These are phyloP conservation scores for Keiferia lycopersicella DNA, from an alignment of 2,888 invertebrate genomes.

Conservation along the genomic window DNA sequence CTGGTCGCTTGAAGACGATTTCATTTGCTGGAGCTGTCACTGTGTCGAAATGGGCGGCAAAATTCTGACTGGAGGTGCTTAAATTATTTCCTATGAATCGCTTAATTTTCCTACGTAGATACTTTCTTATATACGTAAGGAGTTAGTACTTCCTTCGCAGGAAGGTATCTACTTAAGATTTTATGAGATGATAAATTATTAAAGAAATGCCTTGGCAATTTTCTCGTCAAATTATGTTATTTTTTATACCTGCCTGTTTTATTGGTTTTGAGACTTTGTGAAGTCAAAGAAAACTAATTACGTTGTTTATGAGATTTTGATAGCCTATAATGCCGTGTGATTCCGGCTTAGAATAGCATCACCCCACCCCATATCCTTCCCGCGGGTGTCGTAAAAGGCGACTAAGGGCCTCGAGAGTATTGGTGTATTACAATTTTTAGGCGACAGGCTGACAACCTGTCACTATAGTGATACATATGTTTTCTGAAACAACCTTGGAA, in stretches of 20 bases:
- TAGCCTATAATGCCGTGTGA: too few species aligned
- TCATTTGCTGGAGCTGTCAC: conserved; percentile 61
- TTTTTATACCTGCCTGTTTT: neutral
- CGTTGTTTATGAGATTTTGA: neutral
- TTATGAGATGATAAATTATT: conserved; percentile 24
- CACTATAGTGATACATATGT: too few species aligned
- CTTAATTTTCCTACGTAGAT: conserved; percentile 28
- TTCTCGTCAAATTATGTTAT: conserved; percentile 5
- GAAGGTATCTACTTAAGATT: conserved; percentile 21
- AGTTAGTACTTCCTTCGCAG: neutral
- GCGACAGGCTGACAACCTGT: too few species aligned
- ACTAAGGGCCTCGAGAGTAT: too few species aligned
- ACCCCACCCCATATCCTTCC: too few species aligned
- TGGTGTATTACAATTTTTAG: too few species aligned
- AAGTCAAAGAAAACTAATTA: neutral
- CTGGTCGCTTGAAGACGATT: conserved; percentile 47
- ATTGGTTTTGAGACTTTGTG: conserved; percentile 1
- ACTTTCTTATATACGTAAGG: too few species aligned
- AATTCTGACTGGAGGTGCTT: conserved; percentile 40
- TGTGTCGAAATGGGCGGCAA: conserved; percentile 56
- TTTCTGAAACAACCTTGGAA: too few species aligned
- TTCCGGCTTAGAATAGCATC: too few species aligned
- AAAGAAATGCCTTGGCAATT: conserved; percentile 18
- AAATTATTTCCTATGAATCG: conserved; percentile 43
- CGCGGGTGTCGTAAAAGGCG: too few species aligned